phyloP scores from a whole-genome alignment of 1,140 invertebrate species.

The Saccostrea echinata region DNA sequence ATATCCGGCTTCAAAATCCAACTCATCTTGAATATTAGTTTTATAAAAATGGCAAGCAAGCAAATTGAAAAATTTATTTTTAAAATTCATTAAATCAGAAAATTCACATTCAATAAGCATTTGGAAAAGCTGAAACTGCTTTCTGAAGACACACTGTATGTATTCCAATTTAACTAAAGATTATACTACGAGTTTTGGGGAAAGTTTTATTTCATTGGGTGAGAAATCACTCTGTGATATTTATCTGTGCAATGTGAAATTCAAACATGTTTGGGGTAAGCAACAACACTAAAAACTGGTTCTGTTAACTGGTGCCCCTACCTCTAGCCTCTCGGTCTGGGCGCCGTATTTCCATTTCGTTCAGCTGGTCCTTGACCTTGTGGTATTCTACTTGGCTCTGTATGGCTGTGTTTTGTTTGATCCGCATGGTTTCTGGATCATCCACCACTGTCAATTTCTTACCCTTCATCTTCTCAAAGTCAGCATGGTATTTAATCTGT shows the following conservation, averaged over 20 bases:
- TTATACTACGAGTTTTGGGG: not conserved
- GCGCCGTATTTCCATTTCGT: slow-evolving; percentile 73
- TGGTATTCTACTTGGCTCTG: slow-evolving; percentile 77
- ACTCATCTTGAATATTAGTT: slow-evolving; percentile 2
- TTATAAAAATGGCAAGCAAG: not conserved
- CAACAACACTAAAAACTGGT: not conserved
- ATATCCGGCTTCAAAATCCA: too few relatives aligned
- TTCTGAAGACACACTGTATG: not conserved
- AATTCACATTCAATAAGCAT: not conserved
- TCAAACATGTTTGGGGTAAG: not conserved
- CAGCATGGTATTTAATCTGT: slow-evolving; percentile 96
- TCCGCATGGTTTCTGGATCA: slow-evolving; percentile 95
- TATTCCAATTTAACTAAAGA: not conserved
- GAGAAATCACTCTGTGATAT: slow-evolving; percentile 2
- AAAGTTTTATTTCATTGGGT: not conserved
- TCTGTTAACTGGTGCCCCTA: not conserved
- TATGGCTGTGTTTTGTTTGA: slow-evolving; percentile 72
- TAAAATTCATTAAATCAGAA: too few relatives aligned
- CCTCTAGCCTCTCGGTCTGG: slow-evolving; percentile 51
- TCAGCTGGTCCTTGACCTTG: slow-evolving; percentile 76
- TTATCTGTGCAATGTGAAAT: not conserved
- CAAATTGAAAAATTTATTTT: not conserved
- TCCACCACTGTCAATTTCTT: slow-evolving; percentile 89
- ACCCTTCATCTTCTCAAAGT: slow-evolving; percentile 95
- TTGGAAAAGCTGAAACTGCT: not conserved